Base-by-base conservation (phyloP, 2,113 vertebrate genomes). In the Mesocricetus auratus region DNA sequence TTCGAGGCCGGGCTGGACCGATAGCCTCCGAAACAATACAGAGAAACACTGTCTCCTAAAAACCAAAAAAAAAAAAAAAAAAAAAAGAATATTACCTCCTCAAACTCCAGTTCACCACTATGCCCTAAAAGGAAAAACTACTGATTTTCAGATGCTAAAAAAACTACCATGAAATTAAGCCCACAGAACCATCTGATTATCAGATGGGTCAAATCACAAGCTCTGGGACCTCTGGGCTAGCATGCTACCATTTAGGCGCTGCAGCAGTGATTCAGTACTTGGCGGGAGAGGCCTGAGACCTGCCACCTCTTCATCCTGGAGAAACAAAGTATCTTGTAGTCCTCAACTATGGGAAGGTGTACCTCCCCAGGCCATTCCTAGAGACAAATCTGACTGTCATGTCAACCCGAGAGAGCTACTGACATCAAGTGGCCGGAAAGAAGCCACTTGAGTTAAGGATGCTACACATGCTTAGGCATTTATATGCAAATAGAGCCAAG, bases 141-240 rank as follows among this genome's bases (percentile, higher is more conserved):
- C 53, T 50, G 5, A 47, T 47, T 42, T 94, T 79, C 64, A 81
- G 83, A 86, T 26, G 29, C 91, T 60, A 78, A 91, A n/a, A 95
- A 69, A 64, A n/a, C 69, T 53, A 75, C 39, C 39, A 16, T 31
- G 83, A 89, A 88, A 86, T 86, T 33, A 69, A 86, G 62, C 68
- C 89, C 92, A 77, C 4, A 56, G 75, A 64, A 78, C 47, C 45
- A 66, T 56, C 50, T 33, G 71, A 11, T 60, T 58, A 90, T 56
- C 75, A 62, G 33, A 69, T 4, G 24, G 50, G 73, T 50, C 31
- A 64, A 53, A 90, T 81, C 81, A 62, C 50, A 26, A 53, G 31
- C 73, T 82, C 26, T 0, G 53, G 77, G 81, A 56, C 42, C 3
- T 7, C 81, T 66, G 85, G 53, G 42, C 81, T 42, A 47, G 58